Percentiles rank a stretch among this genome's conserved stretches.
Conservation (phyloP, 2,797 vertebrate species). For the Rhinophrynus dorsalis region DNA sequence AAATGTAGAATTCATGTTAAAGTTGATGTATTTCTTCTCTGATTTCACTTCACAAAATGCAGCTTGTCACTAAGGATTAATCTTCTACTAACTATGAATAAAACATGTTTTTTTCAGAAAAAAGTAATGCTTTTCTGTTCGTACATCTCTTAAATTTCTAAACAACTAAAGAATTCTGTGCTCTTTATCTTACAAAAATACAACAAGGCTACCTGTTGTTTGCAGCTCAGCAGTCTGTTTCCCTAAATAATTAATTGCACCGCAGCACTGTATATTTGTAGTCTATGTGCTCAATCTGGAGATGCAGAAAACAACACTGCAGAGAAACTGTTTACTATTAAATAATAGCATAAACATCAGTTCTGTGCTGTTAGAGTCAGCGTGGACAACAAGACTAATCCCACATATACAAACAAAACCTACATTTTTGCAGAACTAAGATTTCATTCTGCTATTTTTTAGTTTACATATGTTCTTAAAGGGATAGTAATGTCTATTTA, state of each 20-base stretch:
- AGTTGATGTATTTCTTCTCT: neutral
- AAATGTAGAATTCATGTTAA: neutral
- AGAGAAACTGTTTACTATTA: neutral
- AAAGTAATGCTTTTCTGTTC: neutral
- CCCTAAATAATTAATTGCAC: neutral
- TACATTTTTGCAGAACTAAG: no score
- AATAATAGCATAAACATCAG: neutral
- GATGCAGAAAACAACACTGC: neutral
- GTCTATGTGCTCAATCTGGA: neutral
- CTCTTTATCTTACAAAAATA: neutral
- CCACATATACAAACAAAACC: no score
- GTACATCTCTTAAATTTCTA: neutral
- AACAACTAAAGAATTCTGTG: neutral
- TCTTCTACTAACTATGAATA: constrained; percentile 8
- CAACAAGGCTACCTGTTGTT: neutral
- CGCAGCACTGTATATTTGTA: no score
- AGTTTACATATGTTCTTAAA: no score
- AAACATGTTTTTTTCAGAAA: constrained; percentile 1
- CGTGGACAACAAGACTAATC: neutral
- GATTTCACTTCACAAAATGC: neutral
- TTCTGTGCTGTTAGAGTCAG: neutral
- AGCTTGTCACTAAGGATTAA: neutral
- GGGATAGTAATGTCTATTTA: no score
- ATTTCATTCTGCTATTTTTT: no score
- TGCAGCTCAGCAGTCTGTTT: neutral